phyloP scores from a whole-genome alignment of 2,888 invertebrate genomes.

The Argyra leucocephala region DNA sequence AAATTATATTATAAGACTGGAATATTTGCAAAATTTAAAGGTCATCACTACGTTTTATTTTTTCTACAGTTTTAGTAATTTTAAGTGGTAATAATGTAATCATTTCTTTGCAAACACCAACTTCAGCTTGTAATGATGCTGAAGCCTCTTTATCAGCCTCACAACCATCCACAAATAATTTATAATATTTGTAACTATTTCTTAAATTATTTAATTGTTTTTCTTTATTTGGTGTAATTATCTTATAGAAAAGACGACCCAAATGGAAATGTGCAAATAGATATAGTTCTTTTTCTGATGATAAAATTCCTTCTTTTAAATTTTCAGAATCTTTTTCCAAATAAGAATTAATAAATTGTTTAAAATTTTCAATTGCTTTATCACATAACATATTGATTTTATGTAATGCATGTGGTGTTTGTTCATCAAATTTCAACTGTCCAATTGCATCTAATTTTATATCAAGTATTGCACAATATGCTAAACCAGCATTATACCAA shows the following conservation, averaged over 20 bases:
- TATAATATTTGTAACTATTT: conserved; percentile 60
- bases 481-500: conserved; percentile 79
- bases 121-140: conserved; percentile 58
- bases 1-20: too few relatives aligned
- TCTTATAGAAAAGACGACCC: conserved; percentile 64
- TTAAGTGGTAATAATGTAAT: conserved; percentile 66
- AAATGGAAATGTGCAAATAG: conserved; percentile 73
- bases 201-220: conserved; percentile 55
- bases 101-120: conserved; percentile 76
- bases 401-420: conserved; percentile 56
- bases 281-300: conserved; percentile 55
- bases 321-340: conserved; percentile 49
- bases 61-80: conserved; percentile 46
- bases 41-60: conserved; percentile 15
- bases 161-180: conserved; percentile 67
- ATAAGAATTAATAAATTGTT: conserved; percentile 62
- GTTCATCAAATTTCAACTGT: conserved; percentile 41
- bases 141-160: conserved; percentile 56
- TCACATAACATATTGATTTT: conserved; percentile 70
- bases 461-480: conserved; percentile 71
- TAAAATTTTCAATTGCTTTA: conserved; percentile 65
- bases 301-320: conserved; percentile 51
- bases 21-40: too few relatives aligned
- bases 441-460: conserved; percentile 66
- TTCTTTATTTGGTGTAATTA: conserved; percentile 57